Evolutionary conservation across 2,888 invertebrate species (phyloP), one percentile per base, ranked within the genome.

Genomic region (Dasysyrphus tricinctus): DNA sequence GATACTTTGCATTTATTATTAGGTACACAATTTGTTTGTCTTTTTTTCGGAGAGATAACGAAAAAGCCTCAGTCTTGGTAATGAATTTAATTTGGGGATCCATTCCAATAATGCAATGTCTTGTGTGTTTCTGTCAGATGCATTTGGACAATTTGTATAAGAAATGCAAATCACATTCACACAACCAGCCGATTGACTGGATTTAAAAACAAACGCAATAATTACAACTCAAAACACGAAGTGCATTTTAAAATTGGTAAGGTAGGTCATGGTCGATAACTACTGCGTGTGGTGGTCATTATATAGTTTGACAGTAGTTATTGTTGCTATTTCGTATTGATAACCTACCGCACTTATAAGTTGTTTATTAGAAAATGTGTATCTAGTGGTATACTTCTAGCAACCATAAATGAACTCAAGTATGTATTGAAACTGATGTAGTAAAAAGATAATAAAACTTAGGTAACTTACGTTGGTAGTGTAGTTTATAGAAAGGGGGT

Each of bases 261-360:
- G 81, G 86, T 86, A 86, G 86, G 86, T 82, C 86, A 86, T 86
- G 86, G 86, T 59, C 72, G 72, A 61, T 79, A 86, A 77, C 69
- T 49, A 56, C 34, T 76, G 65, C 67, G 57, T 76, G 44, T 47
- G 56, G 34, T 76, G 56, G 59, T 80, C 51, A 51, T 74, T 70
- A 57, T 74, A n/a, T 74, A 57, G 69, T 65, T 61, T 70, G 77
- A 78, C 51, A 67, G 73, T n/a, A 67, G 24, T 24, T 24, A 3
- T 70, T 16, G 44, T 16, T 47, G 44, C 32, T 47, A 12, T 34
- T 49, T 34, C 47, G 14, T 67, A 3, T 74, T 81, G 73, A 11
- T 12, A 47, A 47, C 47, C 6, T 47, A 65, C 32, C 32, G 32
- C 47, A 47, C 63, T 65, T 81, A 63, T n/a, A 57, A 19, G 57